These are phyloP conservation scores for Apeltes quadracus DNA, from an alignment of 2,113 vertebrate genomes.

Conservation along the genomic window DNA sequence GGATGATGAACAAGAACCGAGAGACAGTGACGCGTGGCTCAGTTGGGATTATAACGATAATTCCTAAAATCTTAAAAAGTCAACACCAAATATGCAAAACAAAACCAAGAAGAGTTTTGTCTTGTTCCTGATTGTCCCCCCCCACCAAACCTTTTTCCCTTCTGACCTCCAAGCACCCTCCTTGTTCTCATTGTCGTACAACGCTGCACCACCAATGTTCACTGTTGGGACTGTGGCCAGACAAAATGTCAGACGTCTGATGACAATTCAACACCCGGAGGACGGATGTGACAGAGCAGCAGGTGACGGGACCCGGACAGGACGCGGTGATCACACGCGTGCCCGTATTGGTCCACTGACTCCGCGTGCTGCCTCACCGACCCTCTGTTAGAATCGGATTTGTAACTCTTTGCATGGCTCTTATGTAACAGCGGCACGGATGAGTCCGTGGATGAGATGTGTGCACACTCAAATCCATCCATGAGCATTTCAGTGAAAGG, in stretches of 20 bases:
- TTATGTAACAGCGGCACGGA: conserved; percentile 70
- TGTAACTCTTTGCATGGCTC: conserved; percentile 66
- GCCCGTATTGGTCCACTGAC: conserved; percentile 30
- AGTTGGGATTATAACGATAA: conserved; percentile 15
- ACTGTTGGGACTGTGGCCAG: conserved; percentile 34
- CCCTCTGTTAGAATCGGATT: conserved; percentile 73
- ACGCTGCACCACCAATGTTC: background rate
- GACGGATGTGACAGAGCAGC: background rate
- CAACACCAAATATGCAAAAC: conserved; percentile 26
- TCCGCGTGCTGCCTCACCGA: conserved; percentile 60
- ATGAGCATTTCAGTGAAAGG: conserved; percentile 26
- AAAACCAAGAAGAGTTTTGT: conserved; percentile 24
- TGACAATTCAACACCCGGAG: background rate
- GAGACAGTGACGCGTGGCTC: background rate
- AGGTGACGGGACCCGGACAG: conserved; percentile 16
- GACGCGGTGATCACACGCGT: conserved; percentile 2
- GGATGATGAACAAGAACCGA: background rate
- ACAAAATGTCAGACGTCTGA: conserved; percentile 12
- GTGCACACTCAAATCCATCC: conserved; percentile 35
- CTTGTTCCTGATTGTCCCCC: background rate
- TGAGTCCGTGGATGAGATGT: conserved; percentile 53
- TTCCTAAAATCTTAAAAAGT: conserved; percentile 15
- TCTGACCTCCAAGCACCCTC: conserved; percentile 34
- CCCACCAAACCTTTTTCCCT: too few species aligned
- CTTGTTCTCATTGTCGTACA: conserved; percentile 27